These are phyloP conservation scores for Probosciger aterrimus DNA, from an alignment of 2,113 vertebrate genomes.

Conservation along the genomic window DNA sequence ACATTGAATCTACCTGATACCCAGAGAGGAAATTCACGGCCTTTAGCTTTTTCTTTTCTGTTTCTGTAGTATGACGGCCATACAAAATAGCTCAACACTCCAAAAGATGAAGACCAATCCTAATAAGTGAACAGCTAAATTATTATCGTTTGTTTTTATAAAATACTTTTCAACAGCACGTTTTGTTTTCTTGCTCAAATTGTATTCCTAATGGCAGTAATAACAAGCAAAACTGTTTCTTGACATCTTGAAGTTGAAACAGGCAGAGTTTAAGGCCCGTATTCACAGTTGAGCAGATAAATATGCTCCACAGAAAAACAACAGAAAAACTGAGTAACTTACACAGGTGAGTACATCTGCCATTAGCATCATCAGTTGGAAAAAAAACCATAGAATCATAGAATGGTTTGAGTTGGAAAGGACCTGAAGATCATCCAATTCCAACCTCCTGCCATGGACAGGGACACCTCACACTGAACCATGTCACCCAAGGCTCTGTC, in stretches of 20 bases:
- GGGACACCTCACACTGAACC: too few relatives aligned
- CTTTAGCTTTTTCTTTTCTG: conserved; percentile 1
- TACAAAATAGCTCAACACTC: not conserved
- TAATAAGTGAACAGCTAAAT: not conserved
- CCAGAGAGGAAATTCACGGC: not conserved
- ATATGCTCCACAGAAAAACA: not conserved
- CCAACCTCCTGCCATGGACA: not conserved
- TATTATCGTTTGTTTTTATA: conserved; percentile 18
- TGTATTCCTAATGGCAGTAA: not conserved
- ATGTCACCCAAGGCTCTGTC: not conserved
- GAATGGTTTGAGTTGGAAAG: not conserved
- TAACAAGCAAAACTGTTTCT: conserved; percentile 47
- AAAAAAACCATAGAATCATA: not conserved
- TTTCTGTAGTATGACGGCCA: not conserved
- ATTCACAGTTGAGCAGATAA: not conserved
- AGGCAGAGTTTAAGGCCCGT: not conserved
- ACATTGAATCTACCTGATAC: conserved; percentile 19
- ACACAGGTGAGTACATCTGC: not conserved
- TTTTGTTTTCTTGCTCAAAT: conserved; percentile 45
- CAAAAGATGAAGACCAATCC: conserved; percentile 19
- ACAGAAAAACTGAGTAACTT: not conserved
- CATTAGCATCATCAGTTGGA: not conserved
- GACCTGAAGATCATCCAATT: not conserved
- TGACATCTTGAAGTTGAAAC: conserved; percentile 37
- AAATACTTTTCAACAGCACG: conserved; percentile 49